These are phyloP conservation scores for Acropora yongei DNA, from an alignment of 64 coral and sea anemone species.

Conservation along the genomic window DNA sequence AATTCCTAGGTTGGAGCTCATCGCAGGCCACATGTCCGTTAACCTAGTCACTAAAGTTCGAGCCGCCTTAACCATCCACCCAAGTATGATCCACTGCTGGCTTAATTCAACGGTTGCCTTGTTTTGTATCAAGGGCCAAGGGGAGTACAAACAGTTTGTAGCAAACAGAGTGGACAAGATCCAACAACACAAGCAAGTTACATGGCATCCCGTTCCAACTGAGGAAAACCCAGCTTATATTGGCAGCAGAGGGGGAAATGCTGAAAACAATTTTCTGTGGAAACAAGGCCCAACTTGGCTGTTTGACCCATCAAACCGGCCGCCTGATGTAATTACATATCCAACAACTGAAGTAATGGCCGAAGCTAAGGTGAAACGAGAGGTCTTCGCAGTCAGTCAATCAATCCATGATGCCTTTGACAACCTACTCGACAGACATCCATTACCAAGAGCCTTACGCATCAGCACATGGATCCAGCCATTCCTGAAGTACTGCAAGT, in stretches of 20 bases:
- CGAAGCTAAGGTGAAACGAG: neutral
- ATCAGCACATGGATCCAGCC: too few species aligned
- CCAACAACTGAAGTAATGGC: constrained; percentile 16
- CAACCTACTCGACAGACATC: too few species aligned
- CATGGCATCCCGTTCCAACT: constrained; percentile 51
- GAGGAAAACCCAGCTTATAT: constrained; percentile 45
- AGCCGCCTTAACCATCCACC: constrained; percentile 27
- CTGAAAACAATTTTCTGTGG: constrained; percentile 38
- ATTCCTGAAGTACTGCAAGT: too few species aligned
- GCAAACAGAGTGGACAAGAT: constrained; percentile 55
- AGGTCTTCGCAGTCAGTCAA: too few species aligned
- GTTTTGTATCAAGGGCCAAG: constrained; percentile 25
- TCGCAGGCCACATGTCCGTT: too few species aligned
- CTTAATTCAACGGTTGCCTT: constrained; percentile 49
- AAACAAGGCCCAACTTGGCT: constrained; percentile 49
- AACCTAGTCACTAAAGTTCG: constrained; percentile 32
- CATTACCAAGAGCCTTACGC: too few species aligned
- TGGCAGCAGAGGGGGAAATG: constrained; percentile 40
- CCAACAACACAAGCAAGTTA: constrained; percentile 39
- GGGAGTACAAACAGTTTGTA: constrained; percentile 4
- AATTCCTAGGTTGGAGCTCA: too few species aligned
- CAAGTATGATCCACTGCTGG: constrained; percentile 23
- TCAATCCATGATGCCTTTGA: too few species aligned
- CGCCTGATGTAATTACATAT: constrained; percentile 15
- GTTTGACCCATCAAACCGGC: constrained; percentile 39